Percentiles rank a stretch among this genome's conserved stretches.
Evolutionary conservation across 2,797 vertebrate species (phyloP).

Genomic region (Bufotes viridis): DNA sequence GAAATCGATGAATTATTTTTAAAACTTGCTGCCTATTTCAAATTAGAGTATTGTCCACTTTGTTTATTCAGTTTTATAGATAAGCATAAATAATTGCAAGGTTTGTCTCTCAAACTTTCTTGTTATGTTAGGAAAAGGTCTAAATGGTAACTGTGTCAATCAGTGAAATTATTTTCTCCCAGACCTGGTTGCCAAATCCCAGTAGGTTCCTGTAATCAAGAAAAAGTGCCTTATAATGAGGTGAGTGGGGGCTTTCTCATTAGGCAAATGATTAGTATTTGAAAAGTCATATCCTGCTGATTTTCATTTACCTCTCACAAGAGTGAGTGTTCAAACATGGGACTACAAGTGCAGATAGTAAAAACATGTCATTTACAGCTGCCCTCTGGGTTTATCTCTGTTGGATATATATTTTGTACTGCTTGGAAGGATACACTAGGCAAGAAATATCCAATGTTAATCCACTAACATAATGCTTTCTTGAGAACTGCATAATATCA

Average conservation of each 20-base stretch:
- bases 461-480: neutral
- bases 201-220: slow-evolving; percentile 49
- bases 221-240: slow-evolving; percentile 55
- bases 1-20: neutral
- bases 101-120: slow-evolving; percentile 30
- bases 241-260: slow-evolving; percentile 53
- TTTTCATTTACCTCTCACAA: slow-evolving; percentile 58
- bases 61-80: neutral
- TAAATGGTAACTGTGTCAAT: slow-evolving; percentile 57
- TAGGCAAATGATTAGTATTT: slow-evolving; percentile 58
- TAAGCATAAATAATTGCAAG: slow-evolving; percentile 34
- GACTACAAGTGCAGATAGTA: slow-evolving; percentile 37
- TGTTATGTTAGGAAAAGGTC: slow-evolving; percentile 29
- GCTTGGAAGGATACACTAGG: slow-evolving; percentile 35
- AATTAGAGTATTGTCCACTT: neutral
- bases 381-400: slow-evolving; percentile 5
- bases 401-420: slow-evolving; percentile 22
- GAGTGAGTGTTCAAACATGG: slow-evolving; percentile 36
- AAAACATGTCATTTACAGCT: slow-evolving; percentile 32
- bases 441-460: neutral
- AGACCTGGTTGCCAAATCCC: slow-evolving; percentile 55
- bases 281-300: slow-evolving; percentile 51
- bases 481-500: neutral
- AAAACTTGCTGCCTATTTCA: neutral
- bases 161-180: slow-evolving; percentile 51